Evolutionary conservation across 2,113 vertebrate species (phyloP).

Genomic region (Aspiorhynchus laticeps): DNA sequence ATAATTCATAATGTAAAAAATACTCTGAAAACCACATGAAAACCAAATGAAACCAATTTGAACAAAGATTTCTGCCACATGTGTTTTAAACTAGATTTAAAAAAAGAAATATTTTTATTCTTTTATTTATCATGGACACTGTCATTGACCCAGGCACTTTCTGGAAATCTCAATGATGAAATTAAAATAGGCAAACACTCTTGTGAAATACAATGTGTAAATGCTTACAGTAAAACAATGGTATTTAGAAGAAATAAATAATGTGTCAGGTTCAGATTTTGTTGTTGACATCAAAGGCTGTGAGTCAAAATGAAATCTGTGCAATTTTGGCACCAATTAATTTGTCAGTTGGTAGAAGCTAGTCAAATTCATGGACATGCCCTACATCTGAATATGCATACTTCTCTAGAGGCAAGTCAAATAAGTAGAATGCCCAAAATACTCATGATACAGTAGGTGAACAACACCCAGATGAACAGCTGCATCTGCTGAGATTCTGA

Average conservation of each 20-base stretch:
- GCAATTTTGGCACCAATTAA: background rate
- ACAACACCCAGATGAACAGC: background rate
- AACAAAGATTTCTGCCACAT: background rate
- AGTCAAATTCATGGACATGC: background rate
- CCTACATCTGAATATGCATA: background rate
- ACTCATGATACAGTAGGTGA: background rate
- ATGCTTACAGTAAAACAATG: background rate
- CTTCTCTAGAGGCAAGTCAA: background rate
- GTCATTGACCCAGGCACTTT: background rate
- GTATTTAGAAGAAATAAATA: background rate
- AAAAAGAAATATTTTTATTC: background rate
- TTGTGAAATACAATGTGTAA: background rate
- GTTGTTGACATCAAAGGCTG: background rate
- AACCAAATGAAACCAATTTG: background rate
- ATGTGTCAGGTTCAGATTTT: background rate
- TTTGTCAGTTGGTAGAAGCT: background rate
- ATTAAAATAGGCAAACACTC: background rate
- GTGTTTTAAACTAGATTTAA: background rate
- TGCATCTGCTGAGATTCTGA: background rate
- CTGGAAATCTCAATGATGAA: background rate
- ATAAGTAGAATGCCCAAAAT: background rate
- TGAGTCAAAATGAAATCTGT: background rate
- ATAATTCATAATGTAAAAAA: background rate
- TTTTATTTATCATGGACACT: background rate
- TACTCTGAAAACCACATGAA: background rate